These are phyloP conservation scores for Drosophila nr. perissopoda DNA, from an alignment of 2,888 invertebrate species.

Conservation along the genomic window DNA sequence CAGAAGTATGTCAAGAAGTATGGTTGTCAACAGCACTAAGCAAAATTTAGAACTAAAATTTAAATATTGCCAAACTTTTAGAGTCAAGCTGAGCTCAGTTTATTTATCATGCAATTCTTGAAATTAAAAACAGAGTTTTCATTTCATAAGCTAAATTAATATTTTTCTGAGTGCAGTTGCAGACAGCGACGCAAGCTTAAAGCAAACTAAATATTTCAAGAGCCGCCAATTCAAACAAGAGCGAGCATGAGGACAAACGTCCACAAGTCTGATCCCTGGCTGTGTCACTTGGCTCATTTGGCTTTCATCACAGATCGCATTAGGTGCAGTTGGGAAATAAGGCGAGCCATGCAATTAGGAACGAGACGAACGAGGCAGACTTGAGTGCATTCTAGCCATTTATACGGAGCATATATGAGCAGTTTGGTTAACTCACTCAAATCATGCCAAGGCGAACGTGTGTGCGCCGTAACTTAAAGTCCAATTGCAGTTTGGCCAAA, in stretches of 20 bases:
- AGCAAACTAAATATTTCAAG: slow-evolving; percentile 71
- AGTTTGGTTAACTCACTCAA: slow-evolving; percentile 37
- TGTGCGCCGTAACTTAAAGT: slow-evolving; percentile 48
- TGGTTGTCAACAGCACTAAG: slow-evolving; percentile 34
- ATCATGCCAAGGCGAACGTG: slow-evolving; percentile 32
- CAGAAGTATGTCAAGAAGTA: slow-evolving; percentile 67
- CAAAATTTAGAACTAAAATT: not conserved
- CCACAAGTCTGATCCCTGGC: not conserved
- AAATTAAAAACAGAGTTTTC: not conserved
- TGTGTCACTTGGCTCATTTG: slow-evolving; percentile 33
- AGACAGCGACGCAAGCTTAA: slow-evolving; percentile 48
- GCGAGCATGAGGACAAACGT: not conserved
- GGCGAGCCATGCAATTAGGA: slow-evolving; percentile 38
- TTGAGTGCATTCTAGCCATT: slow-evolving; percentile 14
- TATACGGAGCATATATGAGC: slow-evolving; percentile 22
- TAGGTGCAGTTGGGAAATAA: slow-evolving; percentile 42
- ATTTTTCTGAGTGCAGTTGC: not conserved
- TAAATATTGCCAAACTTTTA: not conserved
- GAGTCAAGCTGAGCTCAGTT: not conserved
- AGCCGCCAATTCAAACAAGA: slow-evolving; percentile 41
- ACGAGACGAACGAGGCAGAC: not conserved
- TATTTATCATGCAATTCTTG: not conserved
- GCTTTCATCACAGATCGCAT: slow-evolving; percentile 38
- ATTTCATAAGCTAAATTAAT: not conserved
- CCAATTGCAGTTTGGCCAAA: slow-evolving; percentile 48